Conservation (phyloP, 37 sponge, comb jelly and placozoan genomes). For the Eunapius fragilis region DNA sequence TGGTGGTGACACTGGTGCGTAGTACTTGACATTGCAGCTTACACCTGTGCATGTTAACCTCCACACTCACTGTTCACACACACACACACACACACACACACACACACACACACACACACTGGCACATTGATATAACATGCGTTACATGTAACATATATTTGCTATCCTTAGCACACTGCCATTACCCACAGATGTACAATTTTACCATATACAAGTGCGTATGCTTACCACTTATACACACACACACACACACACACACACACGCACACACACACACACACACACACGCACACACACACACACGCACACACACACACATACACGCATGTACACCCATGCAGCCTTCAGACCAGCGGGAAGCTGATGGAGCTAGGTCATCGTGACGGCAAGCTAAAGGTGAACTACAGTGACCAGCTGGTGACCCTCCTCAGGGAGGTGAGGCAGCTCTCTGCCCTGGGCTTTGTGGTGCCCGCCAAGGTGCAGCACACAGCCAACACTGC, state of each 20-base stretch:
- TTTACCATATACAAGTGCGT: no score
- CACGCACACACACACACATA: no score
- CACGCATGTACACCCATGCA: conserved; percentile 6
- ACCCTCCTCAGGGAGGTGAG: conserved; percentile 94
- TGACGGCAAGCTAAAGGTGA: conserved; percentile 92
- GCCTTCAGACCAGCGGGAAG: conserved; percentile 85
- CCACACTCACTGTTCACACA: not conserved
- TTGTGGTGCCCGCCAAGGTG: conserved; percentile 87
- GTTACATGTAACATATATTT: no score
- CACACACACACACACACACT: no score
- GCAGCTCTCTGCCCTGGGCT: conserved; percentile 92
- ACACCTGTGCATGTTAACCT: not conserved
- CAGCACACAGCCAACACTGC: conserved; percentile 88
- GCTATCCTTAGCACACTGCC: no score
- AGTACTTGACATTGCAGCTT: not conserved
- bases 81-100: no score
- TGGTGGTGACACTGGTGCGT: not conserved
- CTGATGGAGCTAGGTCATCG: conserved; percentile 88
- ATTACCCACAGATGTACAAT: no score
- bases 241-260: not conserved
- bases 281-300: not conserved
- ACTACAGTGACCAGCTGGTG: conserved; percentile 95
- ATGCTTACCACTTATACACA: not conserved
- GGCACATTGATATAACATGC: no score
- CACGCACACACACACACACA: conserved; percentile 1